Evolutionary conservation across 2,888 invertebrate genomes (phyloP).

Genomic region (Microctonus hyperodae): DNA sequence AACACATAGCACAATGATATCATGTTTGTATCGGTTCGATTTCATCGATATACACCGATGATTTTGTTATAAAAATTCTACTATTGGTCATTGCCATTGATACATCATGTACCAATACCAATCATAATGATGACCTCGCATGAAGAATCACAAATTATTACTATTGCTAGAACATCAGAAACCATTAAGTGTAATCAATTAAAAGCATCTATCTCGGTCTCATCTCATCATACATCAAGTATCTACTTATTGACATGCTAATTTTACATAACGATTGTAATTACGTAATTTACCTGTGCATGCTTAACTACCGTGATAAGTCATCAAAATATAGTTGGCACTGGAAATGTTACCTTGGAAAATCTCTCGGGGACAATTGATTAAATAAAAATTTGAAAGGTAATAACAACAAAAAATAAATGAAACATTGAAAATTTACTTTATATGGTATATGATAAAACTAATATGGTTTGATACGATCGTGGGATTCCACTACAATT

Average conservation of each 20-base stretch:
- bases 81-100: background rate
- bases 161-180: background rate
- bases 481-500: too few relatives aligned
- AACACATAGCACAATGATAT: background rate
- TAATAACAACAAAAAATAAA: too few relatives aligned
- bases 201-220: background rate
- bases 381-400: background rate
- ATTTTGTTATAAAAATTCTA: background rate
- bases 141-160: background rate
- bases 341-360: background rate
- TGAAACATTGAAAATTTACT: background rate
- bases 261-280: background rate
- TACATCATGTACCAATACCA: background rate
- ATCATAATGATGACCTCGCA: background rate
- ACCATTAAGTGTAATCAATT: background rate
- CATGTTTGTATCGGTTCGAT: background rate
- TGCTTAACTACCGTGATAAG: background rate
- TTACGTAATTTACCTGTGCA: background rate
- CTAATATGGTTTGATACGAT: background rate
- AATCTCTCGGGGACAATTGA: background rate
- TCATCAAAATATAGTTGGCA: background rate
- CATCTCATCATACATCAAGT: too few relatives aligned
- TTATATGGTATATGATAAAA: background rate
- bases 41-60: conserved; percentile 6
- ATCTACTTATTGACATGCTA: too few relatives aligned